Percentiles rank a stretch among this genome's conserved stretches.
These are phyloP conservation scores for Carterocephalus palaemon DNA, from an alignment of 2,888 invertebrate genomes.

Conservation along the genomic window DNA sequence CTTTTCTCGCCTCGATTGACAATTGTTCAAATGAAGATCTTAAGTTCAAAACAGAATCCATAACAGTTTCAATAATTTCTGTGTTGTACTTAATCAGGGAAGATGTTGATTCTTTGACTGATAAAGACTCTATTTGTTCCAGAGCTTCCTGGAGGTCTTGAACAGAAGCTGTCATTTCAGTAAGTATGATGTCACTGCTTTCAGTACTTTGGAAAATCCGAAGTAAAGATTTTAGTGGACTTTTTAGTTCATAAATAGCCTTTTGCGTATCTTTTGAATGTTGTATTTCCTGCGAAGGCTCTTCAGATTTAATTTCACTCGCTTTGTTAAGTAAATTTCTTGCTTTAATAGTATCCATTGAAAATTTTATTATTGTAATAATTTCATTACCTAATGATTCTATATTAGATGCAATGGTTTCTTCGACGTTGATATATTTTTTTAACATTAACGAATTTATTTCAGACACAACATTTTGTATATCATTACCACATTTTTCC, in stretches of 20 bases:
- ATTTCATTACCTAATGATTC: conserved; percentile 71
- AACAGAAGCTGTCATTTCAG: conserved; percentile 68
- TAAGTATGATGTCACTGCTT: conserved; percentile 57
- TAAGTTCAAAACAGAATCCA: conserved; percentile 81
- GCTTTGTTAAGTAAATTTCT: conserved; percentile 56
- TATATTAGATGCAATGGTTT: conserved; percentile 61
- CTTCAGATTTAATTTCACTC: conserved; percentile 52
- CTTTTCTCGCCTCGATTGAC: conserved; percentile 46
- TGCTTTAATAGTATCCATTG: conserved; percentile 75
- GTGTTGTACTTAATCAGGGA: conserved; percentile 70
- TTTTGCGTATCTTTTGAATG: conserved; percentile 66
- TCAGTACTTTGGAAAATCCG: conserved; percentile 57
- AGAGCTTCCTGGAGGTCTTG: conserved; percentile 71
- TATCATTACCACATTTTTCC: conserved; percentile 77
- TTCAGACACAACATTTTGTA: conserved; percentile 75
- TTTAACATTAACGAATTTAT: conserved; percentile 60
- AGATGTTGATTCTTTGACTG: conserved; percentile 72
- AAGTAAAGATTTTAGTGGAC: conserved; percentile 56
- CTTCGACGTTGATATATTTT: conserved; percentile 63
- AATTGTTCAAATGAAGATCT: conserved; percentile 78
- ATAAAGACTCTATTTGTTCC: conserved; percentile 70
- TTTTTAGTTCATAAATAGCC: conserved; percentile 61
- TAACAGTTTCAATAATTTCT: conserved; percentile 81
- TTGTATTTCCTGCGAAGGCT: conserved; percentile 50
- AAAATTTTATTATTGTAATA: conserved; percentile 68